Evolutionary conservation across 2,113 vertebrate species (phyloP).

Genomic region (Piprites chloris): DNA sequence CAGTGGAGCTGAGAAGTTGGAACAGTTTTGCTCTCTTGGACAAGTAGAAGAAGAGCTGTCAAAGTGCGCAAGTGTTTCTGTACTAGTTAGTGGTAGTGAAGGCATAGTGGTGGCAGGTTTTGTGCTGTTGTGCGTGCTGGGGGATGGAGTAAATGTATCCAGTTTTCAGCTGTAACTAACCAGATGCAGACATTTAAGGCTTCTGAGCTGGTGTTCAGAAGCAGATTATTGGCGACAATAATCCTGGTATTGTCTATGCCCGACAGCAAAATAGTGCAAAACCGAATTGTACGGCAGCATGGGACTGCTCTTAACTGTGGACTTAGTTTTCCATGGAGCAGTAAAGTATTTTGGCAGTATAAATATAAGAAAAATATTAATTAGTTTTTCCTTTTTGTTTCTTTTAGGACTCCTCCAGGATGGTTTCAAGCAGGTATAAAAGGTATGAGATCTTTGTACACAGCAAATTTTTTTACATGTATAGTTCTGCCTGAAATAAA

Average conservation of each 20-base stretch:
- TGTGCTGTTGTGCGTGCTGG: not conserved
- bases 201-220: not conserved
- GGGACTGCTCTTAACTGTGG: not conserved
- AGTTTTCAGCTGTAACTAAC: not conserved
- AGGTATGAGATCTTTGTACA: slow-evolving; percentile 77
- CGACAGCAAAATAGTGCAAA: not conserved
- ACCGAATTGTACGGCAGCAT: not conserved
- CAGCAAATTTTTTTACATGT: not conserved
- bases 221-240: not conserved
- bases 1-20: not conserved
- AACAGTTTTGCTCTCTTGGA: not conserved
- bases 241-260: not conserved
- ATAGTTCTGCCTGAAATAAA: not conserved
- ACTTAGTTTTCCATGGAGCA: not conserved
- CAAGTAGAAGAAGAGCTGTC: not conserved
- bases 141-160: not conserved
- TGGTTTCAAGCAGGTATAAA: slow-evolving; percentile 82
- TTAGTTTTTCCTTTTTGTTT: slow-evolving; percentile 42
- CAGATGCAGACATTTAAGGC: not conserved
- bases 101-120: not conserved
- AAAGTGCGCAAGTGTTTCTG: fast-evolving
- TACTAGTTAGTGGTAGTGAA: not conserved
- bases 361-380: not conserved
- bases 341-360: not conserved
- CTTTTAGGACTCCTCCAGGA: slow-evolving; percentile 84